Percentiles rank a stretch among this genome's conserved stretches.
Evolutionary conservation across 1,140 invertebrate genomes (phyloP).

Genomic region (Panulirus ornatus): DNA sequence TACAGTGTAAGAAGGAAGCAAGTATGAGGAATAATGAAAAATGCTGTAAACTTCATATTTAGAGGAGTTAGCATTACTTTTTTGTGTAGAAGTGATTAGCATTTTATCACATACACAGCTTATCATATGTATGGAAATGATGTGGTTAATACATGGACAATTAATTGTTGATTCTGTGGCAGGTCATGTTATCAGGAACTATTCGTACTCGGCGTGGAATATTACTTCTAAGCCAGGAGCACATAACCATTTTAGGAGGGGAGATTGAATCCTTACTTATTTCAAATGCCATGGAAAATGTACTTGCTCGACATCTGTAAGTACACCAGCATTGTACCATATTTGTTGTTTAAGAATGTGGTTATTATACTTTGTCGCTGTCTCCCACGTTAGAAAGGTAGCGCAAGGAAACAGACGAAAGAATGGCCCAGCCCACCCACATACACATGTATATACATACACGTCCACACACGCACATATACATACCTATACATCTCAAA

Average conservation of each 20-base stretch:
- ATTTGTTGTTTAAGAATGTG: too few relatives aligned
- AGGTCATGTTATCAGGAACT: constrained; percentile 40
- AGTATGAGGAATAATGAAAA: too few relatives aligned
- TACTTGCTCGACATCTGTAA: constrained; percentile 44
- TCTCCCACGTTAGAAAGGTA: too few relatives aligned
- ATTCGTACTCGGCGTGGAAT: constrained; percentile 32
- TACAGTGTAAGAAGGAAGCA: too few relatives aligned
- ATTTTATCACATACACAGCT: neutral
- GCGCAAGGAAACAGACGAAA: too few relatives aligned
- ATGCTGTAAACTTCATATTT: neutral
- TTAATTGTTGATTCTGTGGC: neutral
- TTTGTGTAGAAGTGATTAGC: neutral
- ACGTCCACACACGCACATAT: too few relatives aligned
- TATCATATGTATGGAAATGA: neutral
- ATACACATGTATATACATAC: too few relatives aligned
- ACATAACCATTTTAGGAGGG: constrained; percentile 46
- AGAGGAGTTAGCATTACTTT: neutral
- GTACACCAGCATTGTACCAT: too few relatives aligned
- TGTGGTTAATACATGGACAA: neutral
- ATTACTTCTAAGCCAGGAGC: constrained; percentile 29
- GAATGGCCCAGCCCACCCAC: too few relatives aligned
- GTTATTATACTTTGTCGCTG: too few relatives aligned
- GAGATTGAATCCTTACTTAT: constrained; percentile 33
- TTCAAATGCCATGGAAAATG: constrained; percentile 47
- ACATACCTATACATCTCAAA: too few relatives aligned